Conservation (phyloP, 2,888 invertebrate species). For the Cantharis rufa region DNA sequence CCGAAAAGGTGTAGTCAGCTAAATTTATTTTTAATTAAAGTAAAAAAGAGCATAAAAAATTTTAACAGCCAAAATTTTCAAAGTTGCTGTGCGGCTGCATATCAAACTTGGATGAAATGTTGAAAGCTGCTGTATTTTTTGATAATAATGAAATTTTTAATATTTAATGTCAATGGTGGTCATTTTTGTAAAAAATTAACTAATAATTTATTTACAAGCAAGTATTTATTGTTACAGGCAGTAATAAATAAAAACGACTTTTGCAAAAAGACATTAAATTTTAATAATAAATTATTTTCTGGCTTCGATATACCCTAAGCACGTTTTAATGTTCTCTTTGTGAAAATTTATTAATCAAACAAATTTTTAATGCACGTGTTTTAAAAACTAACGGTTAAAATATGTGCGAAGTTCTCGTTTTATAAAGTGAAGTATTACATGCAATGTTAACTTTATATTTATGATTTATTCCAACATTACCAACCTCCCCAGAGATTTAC, state of each 20-base stretch:
- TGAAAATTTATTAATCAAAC: neutral
- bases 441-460: neutral
- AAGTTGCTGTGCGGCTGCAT: neutral
- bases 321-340: neutral
- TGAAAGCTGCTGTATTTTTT: neutral
- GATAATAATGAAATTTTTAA: neutral
- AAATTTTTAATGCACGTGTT: neutral
- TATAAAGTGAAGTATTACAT: neutral
- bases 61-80: neutral
- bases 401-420: neutral
- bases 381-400: neutral
- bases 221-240: neutral
- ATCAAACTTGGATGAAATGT: neutral
- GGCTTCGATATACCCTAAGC: neutral
- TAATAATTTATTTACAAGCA: neutral
- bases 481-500: neutral
- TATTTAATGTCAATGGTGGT: neutral
- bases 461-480: neutral
- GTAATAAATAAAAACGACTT: neutral
- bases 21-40: neutral
- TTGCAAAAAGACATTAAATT: neutral
- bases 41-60: neutral
- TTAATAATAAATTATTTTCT: neutral
- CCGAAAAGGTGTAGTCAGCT: neutral
- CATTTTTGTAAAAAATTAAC: neutral